A percentile compares a stretch with the other conserved stretches of the same genome.
Evolutionary conservation across 2,797 vertebrate genomes (phyloP).

Genomic region (Characodon lateralis): DNA sequence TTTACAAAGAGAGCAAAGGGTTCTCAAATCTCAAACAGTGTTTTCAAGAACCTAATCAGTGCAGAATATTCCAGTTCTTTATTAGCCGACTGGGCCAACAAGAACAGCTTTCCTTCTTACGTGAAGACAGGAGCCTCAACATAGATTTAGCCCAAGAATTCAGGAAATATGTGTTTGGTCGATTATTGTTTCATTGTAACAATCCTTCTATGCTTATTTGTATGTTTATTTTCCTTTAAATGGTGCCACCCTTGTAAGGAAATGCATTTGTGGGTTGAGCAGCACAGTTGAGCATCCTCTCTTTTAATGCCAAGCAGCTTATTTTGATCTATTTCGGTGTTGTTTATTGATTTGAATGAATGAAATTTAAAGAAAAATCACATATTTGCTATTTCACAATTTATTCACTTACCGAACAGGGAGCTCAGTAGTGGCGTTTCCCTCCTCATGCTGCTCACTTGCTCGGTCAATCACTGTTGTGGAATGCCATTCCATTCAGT

Average conservation of each 20-base stretch:
- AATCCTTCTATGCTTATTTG: too few species aligned
- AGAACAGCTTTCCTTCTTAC: background rate
- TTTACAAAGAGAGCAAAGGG: background rate
- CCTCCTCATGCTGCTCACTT: background rate
- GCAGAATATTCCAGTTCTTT: background rate
- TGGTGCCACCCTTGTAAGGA: background rate
- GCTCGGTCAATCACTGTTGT: background rate
- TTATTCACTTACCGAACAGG: background rate
- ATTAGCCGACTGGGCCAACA: background rate
- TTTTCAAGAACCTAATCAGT: background rate
- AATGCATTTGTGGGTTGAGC: background rate
- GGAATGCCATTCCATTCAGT: background rate
- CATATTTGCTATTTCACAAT: background rate
- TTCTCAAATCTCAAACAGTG: background rate
- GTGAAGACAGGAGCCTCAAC: background rate
- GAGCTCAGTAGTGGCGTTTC: background rate
- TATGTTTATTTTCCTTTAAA: background rate
- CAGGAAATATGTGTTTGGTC: background rate
- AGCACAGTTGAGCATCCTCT: background rate
- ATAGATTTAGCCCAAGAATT: background rate
- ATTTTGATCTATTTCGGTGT: background rate
- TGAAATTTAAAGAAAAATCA: background rate
- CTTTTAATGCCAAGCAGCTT: background rate
- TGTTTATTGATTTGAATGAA: background rate
- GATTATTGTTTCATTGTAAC: too few species aligned